Conservation (phyloP, 2,113 vertebrate species). For the Struthio camelus region DNA sequence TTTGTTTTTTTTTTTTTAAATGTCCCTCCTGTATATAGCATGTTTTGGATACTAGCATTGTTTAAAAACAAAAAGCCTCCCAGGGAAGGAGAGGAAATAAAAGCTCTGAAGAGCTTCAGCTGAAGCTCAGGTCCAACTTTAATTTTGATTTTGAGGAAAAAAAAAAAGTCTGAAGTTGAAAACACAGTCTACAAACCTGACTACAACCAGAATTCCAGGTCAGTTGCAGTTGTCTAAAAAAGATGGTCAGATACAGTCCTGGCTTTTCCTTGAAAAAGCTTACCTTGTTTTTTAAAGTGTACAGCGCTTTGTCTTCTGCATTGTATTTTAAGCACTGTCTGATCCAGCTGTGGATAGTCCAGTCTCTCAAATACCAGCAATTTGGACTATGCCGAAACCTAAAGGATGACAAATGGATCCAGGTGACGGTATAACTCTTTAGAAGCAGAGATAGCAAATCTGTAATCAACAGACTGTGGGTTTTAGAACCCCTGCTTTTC, state of each 20-base stretch:
- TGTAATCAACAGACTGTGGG: background rate
- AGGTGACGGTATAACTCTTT: background rate
- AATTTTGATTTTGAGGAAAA: background rate
- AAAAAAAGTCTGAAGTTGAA: background rate
- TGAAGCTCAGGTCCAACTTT: background rate
- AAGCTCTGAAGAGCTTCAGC: background rate
- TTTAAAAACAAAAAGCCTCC: background rate
- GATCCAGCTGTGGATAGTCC: conserved; percentile 94
- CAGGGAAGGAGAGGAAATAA: background rate
- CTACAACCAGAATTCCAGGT: background rate
- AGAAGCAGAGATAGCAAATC: background rate
- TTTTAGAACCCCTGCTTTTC: background rate
- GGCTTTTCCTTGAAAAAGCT: background rate
- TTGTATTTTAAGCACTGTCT: conserved; percentile 90
- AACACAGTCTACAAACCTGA: background rate
- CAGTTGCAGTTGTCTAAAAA: background rate
- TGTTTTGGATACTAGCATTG: background rate
- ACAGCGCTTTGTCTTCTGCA: conserved; percentile 88
- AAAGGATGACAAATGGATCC: background rate
- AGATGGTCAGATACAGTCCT: background rate
- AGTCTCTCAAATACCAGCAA: conserved; percentile 92
- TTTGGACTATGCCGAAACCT: conserved; percentile 98
- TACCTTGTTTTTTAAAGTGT: conserved; percentile 94
- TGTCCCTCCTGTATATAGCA: background rate
- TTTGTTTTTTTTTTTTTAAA: too few relatives aligned